Evolutionary conservation across 2,888 invertebrate species (phyloP).

Genomic region (Ophion obscuratus): DNA sequence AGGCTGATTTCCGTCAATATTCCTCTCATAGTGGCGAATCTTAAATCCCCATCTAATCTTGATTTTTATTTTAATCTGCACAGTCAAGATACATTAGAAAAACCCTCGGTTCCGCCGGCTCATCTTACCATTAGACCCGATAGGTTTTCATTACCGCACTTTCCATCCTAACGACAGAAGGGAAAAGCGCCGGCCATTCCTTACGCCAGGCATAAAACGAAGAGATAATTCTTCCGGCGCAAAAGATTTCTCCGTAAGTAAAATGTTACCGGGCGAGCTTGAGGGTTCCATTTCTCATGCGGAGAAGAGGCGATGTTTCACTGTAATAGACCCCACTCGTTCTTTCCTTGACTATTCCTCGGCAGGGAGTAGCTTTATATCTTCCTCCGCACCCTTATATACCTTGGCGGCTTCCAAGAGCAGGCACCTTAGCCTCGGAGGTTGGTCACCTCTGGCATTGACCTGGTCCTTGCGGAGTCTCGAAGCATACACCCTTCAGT

Average conservation of each 20-base stretch:
- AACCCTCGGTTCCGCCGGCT: not conserved
- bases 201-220: conserved; percentile 33
- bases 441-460: conserved; percentile 62
- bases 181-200: not conserved
- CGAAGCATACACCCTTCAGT: conserved; percentile 15
- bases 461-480: conserved; percentile 49
- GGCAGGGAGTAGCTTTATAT: conserved; percentile 47
- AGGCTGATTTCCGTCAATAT: no score
- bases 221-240: conserved; percentile 58
- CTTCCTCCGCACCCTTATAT: conserved; percentile 30
- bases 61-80: not conserved
- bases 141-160: not conserved
- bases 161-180: conserved; percentile 4
- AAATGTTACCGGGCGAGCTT: conserved; percentile 45
- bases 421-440: conserved; percentile 47
- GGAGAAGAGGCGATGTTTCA: conserved; percentile 56
- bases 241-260: conserved; percentile 58
- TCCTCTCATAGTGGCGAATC: no score
- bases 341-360: conserved; percentile 42
- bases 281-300: conserved; percentile 47
- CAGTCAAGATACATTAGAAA: not conserved
- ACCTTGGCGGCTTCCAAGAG: conserved; percentile 13
- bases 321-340: conserved; percentile 60
- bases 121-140: not conserved
- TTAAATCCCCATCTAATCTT: no score